phyloP scores from a whole-genome alignment of 2,797 vertebrate genomes.

The Sebastiscus tertius region DNA sequence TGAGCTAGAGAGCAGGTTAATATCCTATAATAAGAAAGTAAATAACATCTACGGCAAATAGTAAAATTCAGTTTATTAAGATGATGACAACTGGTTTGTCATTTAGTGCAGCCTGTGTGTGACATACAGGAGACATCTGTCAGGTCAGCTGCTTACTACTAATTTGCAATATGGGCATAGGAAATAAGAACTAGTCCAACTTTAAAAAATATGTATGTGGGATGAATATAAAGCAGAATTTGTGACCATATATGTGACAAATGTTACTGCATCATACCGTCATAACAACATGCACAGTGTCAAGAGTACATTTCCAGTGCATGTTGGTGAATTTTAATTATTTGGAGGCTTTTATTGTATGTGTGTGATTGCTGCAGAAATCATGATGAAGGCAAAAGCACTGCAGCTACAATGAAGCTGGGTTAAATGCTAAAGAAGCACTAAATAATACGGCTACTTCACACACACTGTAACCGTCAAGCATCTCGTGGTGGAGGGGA shows the following conservation, averaged over 20 bases:
- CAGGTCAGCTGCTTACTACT: not conserved
- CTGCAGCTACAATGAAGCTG: slow-evolving; percentile 30
- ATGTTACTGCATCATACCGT: not conserved
- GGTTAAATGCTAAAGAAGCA: slow-evolving; percentile 29
- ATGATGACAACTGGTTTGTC: not conserved
- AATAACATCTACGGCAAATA: not conserved
- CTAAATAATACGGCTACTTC: slow-evolving; percentile 29
- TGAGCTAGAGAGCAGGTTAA: not conserved
- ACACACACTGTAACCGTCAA: slow-evolving; percentile 38
- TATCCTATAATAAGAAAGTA: not conserved
- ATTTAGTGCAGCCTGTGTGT: not conserved
- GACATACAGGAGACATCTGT: slow-evolving; percentile 18
- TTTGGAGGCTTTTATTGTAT: not conserved
- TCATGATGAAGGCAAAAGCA: slow-evolving; percentile 24
- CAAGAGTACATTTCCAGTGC: not conserved
- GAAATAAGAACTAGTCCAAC: not conserved
- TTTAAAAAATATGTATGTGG: not conserved
- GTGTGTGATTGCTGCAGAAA: slow-evolving; percentile 26
- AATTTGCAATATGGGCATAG: not conserved
- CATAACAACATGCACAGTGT: not conserved
- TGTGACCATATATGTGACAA: not conserved
- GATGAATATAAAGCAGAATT: not conserved
- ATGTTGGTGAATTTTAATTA: not conserved
- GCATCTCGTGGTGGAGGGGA: slow-evolving; percentile 50
- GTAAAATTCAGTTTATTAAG: not conserved